Evolutionary conservation across 2,888 invertebrate genomes (phyloP), one percentile per base, ranked within the genome.

Genomic region (Lobophora halterata): DNA sequence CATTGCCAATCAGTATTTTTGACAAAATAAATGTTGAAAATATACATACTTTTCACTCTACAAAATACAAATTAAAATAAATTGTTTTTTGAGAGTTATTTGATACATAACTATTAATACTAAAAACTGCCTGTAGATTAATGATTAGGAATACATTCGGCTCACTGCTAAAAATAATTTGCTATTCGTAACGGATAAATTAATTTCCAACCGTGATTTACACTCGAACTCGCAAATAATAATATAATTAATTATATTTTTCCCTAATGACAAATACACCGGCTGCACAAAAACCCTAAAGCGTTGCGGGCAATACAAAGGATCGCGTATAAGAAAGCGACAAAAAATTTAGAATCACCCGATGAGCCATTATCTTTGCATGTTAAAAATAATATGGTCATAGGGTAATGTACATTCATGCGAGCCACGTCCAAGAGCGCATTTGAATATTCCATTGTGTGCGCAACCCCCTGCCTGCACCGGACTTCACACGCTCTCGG

Each of bases 341-440:
- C 75, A 81, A 83, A 85, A 83, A 85, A 83, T 81, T 85, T 80
- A 79, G 80, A 86, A 83, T 87, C 83, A 79, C 81, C 81, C 86
- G 87, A 86, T 86, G 80, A 75, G 78, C 82, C 71, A 86, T 87
- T 87, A 87, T 87, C 87, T 85, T 82, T 66, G 70, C 68, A 80
- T 78, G 81, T 78, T 86, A 85, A 80, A 87, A 87, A 87, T 86
- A 86, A 86, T 86, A 83, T 77, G 85, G 85, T 82, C 83, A 81
- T 86, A 81, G 86, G 82, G 87, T 79, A 80, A 75, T 78, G 80
- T 60, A 80, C 79, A 85, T 85, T 86, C 79, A 83, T 78, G 79
- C 77, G 74, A 72, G 80, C 73, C 74, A 63, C 79, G 87, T 86
- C 87, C 86, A 87, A 75, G 85, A 79, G 85, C 76, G 83, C 68